These are phyloP conservation scores for Neodontobutis hainanensis DNA, from an alignment of 2,113 vertebrate species.

Conservation along the genomic window DNA sequence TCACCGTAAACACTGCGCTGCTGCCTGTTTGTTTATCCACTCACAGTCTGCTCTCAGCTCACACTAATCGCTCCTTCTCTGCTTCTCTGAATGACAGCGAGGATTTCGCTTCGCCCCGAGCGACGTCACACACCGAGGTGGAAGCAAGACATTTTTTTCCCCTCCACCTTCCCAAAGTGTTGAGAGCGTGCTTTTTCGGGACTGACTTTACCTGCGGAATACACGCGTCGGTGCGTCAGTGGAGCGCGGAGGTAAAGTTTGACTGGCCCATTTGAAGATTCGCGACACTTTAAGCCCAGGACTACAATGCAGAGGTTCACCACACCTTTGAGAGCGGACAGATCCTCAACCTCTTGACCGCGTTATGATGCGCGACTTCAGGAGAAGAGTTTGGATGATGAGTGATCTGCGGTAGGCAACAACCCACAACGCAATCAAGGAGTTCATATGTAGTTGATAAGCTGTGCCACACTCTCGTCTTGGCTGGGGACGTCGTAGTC, in stretches of 20 bases:
- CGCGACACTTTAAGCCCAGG: constrained; percentile 24
- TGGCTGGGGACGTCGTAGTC: constrained; percentile 44
- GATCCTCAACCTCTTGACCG: constrained; percentile 71
- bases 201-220: constrained; percentile 56
- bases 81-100: constrained; percentile 71
- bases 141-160: constrained; percentile 60
- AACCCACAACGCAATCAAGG: constrained; percentile 34
- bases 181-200: constrained; percentile 38
- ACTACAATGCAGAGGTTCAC: constrained; percentile 72
- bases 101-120: constrained; percentile 74
- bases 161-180: constrained; percentile 48
- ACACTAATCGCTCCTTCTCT: constrained; percentile 3
- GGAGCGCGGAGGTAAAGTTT: constrained; percentile 29
- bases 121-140: constrained; percentile 78
- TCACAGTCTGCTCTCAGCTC: constrained; percentile 11
- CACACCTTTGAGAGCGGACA: constrained; percentile 72
- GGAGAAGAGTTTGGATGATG: constrained; percentile 58
- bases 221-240: constrained; percentile 37
- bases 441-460: constrained; percentile 55
- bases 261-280: background rate
- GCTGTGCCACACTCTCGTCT: constrained; percentile 31
- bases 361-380: constrained; percentile 63
- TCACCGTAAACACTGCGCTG: constrained; percentile 50
- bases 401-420: constrained; percentile 57
- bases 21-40: constrained; percentile 35